Percentiles rank a stretch among this genome's conserved stretches.
These are phyloP conservation scores for Atherinomorus stipes DNA, from an alignment of 2,113 vertebrate species.

Conservation along the genomic window DNA sequence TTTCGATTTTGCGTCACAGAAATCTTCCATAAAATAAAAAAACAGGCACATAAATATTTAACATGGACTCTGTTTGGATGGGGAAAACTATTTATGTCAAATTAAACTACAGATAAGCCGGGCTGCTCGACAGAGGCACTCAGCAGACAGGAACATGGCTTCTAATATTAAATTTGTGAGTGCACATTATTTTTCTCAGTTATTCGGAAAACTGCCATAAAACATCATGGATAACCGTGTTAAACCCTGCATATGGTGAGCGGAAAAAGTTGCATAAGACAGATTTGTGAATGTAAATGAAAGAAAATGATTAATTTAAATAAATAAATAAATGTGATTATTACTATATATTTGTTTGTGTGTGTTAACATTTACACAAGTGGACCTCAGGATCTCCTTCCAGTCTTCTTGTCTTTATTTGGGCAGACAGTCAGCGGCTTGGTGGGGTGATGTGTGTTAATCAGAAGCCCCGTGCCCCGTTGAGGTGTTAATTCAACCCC, in stretches of 20 bases:
- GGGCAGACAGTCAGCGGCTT: constrained; percentile 64
- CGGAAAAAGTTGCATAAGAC: constrained; percentile 6
- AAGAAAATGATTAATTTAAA: constrained; percentile 5
- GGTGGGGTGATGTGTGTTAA: constrained; percentile 91
- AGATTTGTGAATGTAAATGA: neutral
- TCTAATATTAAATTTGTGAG: constrained; percentile 48
- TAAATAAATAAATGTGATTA: constrained; percentile 1
- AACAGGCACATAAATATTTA: constrained; percentile 78
- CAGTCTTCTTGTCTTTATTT: constrained; percentile 80
- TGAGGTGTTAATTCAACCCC: constrained; percentile 93
- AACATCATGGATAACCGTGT: constrained; percentile 9
- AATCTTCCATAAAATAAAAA: constrained; percentile 72
- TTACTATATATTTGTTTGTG: neutral
- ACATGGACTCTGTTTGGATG: constrained; percentile 68
- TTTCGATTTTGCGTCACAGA: constrained; percentile 66
- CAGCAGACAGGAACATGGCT: constrained; percentile 25
- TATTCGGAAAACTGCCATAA: constrained; percentile 55
- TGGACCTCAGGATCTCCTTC: neutral
- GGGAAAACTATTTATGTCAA: constrained; percentile 60
- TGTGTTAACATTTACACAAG: constrained; percentile 17
- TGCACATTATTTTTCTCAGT: constrained; percentile 46
- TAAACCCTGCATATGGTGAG: constrained; percentile 23
- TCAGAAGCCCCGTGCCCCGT: constrained; percentile 90
- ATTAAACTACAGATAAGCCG: constrained; percentile 61
- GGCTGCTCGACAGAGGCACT: neutral